Evolutionary conservation across 2,888 invertebrate species (phyloP), one percentile per base, ranked within the genome.

Genomic region (Blomia tropicalis): DNA sequence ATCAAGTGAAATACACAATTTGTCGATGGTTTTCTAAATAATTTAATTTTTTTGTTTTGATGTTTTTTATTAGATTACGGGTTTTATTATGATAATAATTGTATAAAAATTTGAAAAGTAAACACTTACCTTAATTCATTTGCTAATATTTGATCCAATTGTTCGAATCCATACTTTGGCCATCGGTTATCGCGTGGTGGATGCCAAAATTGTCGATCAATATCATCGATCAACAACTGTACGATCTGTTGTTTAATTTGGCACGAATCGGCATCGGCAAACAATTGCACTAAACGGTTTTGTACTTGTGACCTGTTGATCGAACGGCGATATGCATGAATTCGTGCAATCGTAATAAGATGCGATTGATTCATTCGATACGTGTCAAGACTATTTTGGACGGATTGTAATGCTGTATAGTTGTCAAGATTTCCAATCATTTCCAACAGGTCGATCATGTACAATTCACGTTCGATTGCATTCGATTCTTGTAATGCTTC

Each of bases 81-180:
- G n/a, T n/a, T n/a, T n/a, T n/a, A n/a, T n/a, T n/a, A n/a, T n/a
- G n/a, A n/a, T n/a, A n/a, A 47, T 11, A 47, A 27, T 14, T 47
- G 14, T 47, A 47, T 25, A 47, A 47, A 19, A 47, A n/a, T 41
- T 41, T 47, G n/a, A 22, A 19, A 7, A 47, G 27, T 47, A 7
- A 36, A 4, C 31, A 56, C 29, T 56, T 56, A 56, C 56, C 56
- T 3, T 31, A 56, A 25, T 27, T 56, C 29, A 14, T 56, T 17
- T 3, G 56, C 56, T 22, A 67, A 60, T 4, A 64, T 51, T 23
- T 51, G 32, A 29, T 67, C 67, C 22, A 67, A 43, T 51, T 59
- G 19, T 41, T 67, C 66, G 43, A 67, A 65, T 2, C 58, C 63
- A 31, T 36, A 60, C 27, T 64, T 61, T 11, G 67, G 67, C 67